Conservation (phyloP, 37 sponge, comb jelly and placozoan genomes). For the Hormiphora californensis region DNA sequence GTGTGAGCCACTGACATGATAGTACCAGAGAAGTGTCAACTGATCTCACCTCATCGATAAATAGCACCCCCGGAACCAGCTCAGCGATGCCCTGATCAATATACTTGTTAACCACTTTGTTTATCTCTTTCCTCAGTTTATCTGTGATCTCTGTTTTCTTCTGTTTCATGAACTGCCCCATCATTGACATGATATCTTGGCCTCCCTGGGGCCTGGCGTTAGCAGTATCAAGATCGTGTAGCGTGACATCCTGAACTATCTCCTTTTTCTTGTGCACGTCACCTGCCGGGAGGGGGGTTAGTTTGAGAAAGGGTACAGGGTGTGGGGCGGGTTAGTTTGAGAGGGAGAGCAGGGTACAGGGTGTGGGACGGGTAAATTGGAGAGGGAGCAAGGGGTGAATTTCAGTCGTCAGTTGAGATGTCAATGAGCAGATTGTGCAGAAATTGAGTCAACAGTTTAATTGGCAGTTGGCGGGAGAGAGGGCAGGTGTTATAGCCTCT, state of each 20-base stretch:
- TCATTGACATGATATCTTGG: slow-evolving; percentile 96
- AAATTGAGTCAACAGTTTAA: background rate
- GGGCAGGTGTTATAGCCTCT: background rate
- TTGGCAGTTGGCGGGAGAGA: background rate
- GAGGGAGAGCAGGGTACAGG: too few relatives aligned
- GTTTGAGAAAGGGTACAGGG: too few relatives aligned
- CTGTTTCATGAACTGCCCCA: slow-evolving; percentile 92
- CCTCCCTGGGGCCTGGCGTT: slow-evolving; percentile 97
- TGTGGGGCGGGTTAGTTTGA: too few relatives aligned
- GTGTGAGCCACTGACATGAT: too few relatives aligned
- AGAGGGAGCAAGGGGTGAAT: too few relatives aligned
- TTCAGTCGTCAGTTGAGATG: too few relatives aligned
- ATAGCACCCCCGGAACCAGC: slow-evolving; percentile 94
- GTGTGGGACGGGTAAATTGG: too few relatives aligned
- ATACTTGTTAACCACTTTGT: slow-evolving; percentile 98
- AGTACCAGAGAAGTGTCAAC: too few relatives aligned
- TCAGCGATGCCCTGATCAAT: slow-evolving; percentile 99
- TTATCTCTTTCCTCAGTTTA: slow-evolving; percentile 95
- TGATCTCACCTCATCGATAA: slow-evolving; percentile 74
- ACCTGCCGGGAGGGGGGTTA: too few relatives aligned
- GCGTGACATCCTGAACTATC: slow-evolving; percentile 94
- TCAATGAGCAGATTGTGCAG: too few relatives aligned
- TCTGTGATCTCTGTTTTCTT: slow-evolving; percentile 99
- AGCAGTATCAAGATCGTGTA: slow-evolving; percentile 94
- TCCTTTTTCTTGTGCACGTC: slow-evolving; percentile 99